Evolutionary conservation across 2,888 invertebrate species (phyloP).

Genomic region (Hemithea aestivaria): DNA sequence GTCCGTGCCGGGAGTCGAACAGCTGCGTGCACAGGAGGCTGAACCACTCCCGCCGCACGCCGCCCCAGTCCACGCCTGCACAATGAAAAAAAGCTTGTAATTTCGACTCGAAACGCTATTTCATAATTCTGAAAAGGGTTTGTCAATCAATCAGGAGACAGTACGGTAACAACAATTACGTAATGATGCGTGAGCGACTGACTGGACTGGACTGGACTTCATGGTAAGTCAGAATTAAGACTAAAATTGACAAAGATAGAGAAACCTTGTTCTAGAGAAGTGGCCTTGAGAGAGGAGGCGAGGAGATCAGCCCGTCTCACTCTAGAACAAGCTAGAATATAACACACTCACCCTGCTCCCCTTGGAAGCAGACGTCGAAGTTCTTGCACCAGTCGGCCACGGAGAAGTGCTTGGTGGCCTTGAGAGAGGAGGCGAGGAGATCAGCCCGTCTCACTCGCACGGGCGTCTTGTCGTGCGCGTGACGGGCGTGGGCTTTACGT

Average conservation of each 20-base stretch:
- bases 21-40: conserved; percentile 91
- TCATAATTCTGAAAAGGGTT: too few relatives aligned
- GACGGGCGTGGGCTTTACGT: conserved; percentile 91
- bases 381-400: conserved; percentile 96
- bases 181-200: too few relatives aligned
- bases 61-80: conserved; percentile 95
- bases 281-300: conserved; percentile 91
- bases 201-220: too few relatives aligned
- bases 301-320: conserved; percentile 89
- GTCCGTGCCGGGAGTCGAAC: conserved; percentile 89
- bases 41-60: conserved; percentile 96
- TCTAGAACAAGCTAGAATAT: too few relatives aligned
- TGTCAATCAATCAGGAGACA: too few relatives aligned
- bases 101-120: too few relatives aligned
- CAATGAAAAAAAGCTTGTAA: too few relatives aligned
- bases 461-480: conserved; percentile 90
- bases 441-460: conserved; percentile 90
- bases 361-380: conserved; percentile 94
- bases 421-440: conserved; percentile 89
- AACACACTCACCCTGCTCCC: conserved; percentile 88
- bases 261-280: too few relatives aligned
- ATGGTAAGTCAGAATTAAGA: too few relatives aligned
- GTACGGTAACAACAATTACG: too few relatives aligned
- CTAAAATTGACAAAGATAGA: too few relatives aligned
- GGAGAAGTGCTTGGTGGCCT: conserved; percentile 90